A percentile compares a stretch with the other conserved stretches of the same genome.
These are phyloP conservation scores for Python bivittatus DNA, from an alignment of 2,113 vertebrate genomes.

Conservation along the genomic window DNA sequence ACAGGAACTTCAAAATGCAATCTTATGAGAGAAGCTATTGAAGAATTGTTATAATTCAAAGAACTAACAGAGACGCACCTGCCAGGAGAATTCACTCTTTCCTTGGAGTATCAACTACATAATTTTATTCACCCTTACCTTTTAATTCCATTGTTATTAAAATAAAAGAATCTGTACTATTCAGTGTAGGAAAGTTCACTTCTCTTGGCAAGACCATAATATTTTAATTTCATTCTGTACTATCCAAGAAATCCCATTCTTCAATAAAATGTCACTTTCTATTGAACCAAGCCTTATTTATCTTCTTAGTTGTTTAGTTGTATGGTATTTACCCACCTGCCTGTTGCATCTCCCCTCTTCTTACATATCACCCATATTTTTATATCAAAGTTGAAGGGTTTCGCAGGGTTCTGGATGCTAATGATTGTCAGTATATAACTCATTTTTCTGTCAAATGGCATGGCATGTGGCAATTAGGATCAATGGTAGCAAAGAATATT, in stretches of 20 bases:
- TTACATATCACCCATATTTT: constrained; percentile 47
- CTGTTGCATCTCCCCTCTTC: constrained; percentile 9
- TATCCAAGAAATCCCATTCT: constrained; percentile 25
- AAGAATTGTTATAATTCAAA: neutral
- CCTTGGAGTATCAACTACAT: neutral
- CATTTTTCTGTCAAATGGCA: constrained; percentile 34
- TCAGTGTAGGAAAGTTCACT: neutral
- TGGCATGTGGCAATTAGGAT: constrained; percentile 47
- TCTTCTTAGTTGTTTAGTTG: constrained; percentile 41
- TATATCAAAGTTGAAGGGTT: neutral
- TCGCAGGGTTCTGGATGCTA: constrained; percentile 28
- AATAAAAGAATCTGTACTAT: neutral
- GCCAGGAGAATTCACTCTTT: neutral
- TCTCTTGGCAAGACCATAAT: constrained; percentile 30
- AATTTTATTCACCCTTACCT: neutral
- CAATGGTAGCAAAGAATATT: constrained; percentile 35
- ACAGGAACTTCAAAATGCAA: neutral
- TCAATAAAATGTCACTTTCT: constrained; percentile 45
- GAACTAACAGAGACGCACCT: neutral
- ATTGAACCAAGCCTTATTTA: constrained; percentile 33
- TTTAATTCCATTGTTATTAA: constrained; percentile 13
- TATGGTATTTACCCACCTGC: constrained; percentile 7
- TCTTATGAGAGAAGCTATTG: neutral
- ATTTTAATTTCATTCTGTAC: neutral
- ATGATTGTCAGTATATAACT: constrained; percentile 36